Evolutionary conservation across 2,888 invertebrate genomes (phyloP).

Genomic region (Acholoe squamosa): DNA sequence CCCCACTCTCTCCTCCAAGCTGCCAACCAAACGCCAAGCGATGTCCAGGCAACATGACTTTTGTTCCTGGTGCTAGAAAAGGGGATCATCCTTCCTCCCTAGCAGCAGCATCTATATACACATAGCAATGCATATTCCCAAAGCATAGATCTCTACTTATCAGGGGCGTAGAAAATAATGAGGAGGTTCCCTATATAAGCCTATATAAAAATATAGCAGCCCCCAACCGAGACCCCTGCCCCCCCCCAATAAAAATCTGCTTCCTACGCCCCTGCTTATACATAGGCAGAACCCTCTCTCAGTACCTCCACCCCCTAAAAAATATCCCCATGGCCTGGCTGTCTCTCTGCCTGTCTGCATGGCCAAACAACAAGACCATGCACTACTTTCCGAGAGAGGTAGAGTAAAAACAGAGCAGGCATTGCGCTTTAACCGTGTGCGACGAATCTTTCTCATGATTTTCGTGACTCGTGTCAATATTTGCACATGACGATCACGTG

Average conservation of each 20-base stretch:
- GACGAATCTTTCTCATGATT: constrained; percentile 41
- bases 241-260: too few species aligned
- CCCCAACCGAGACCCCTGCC: too few species aligned
- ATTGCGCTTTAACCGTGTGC: not conserved
- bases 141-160: too few species aligned
- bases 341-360: not conserved
- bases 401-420: not conserved
- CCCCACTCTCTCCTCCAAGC: not conserved
- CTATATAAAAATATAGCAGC: too few species aligned
- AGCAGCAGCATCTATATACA: not conserved
- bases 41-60: not conserved
- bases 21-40: not conserved
- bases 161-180: too few species aligned
- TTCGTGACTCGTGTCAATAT: constrained; percentile 58
- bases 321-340: too few species aligned
- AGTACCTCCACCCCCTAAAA: too few species aligned
- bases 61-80: not conserved
- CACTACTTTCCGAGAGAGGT: not conserved
- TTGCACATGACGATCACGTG: constrained; percentile 44
- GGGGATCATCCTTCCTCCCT: not conserved
- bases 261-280: too few species aligned
- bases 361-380: not conserved
- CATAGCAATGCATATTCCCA: not conserved
- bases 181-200: too few species aligned
- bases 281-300: too few species aligned